Percentiles rank a stretch among this genome's conserved stretches.
Evolutionary conservation across 2,797 vertebrate genomes (phyloP).

Genomic region (Sarcoramphus papa): DNA sequence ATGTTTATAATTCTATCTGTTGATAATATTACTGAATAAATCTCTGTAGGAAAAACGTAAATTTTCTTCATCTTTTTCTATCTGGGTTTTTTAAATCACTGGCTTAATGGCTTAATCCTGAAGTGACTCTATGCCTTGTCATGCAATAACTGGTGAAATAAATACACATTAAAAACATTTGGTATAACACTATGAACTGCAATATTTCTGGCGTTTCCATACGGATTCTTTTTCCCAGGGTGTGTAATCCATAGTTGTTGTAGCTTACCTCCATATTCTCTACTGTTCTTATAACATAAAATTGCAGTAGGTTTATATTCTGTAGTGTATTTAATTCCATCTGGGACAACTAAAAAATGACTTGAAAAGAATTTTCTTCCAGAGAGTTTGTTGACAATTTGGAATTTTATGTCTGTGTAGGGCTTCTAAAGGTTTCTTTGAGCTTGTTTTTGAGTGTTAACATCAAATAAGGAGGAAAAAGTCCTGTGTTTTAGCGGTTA

Average conservation of each 20-base stretch:
- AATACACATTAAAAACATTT: not conserved
- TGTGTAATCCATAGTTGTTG: not conserved
- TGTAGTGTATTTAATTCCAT: not conserved
- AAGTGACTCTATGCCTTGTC: not conserved
- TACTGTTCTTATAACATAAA: not conserved
- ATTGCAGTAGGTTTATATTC: not conserved
- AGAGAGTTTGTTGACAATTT: not conserved
- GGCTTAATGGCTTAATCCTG: not conserved
- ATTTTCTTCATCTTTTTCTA: not conserved
- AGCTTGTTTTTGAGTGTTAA: not conserved
- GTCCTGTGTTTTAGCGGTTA: not conserved
- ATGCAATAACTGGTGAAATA: not conserved
- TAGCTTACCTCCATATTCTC: not conserved
- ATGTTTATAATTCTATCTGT: conserved; percentile 2
- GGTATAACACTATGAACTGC: not conserved
- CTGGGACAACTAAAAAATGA: not conserved
- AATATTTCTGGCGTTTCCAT: not conserved
- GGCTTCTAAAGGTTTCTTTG: not conserved
- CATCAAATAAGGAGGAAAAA: not conserved
- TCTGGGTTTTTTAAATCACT: not conserved
- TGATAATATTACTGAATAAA: conserved; percentile 1
- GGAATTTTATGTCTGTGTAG: not conserved
- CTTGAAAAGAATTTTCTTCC: not conserved
- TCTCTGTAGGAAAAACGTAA: not conserved
- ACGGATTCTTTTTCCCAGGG: not conserved